phyloP scores from a whole-genome alignment of 2,113 vertebrate species.

The Geococcyx californianus region DNA sequence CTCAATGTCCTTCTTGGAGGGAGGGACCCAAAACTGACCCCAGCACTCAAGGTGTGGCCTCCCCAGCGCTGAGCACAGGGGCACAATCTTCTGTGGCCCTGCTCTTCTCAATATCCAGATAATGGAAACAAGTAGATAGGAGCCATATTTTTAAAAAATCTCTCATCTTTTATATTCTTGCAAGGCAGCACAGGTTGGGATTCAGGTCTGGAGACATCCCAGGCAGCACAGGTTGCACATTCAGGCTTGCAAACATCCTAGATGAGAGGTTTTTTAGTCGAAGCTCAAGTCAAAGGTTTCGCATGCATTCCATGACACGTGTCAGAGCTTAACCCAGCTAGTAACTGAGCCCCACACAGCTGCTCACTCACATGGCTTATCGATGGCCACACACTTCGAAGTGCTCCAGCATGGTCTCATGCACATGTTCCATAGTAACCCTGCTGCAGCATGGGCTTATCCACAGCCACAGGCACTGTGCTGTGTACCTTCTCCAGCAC shows the following conservation, averaged over 20 bases:
- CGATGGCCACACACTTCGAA: too few relatives aligned
- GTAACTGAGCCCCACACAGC: background rate
- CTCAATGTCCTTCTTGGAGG: too few relatives aligned
- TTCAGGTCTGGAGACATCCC: background rate
- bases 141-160: background rate
- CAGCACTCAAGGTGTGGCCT: too few relatives aligned
- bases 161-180: background rate
- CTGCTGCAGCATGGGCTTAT: too few relatives aligned
- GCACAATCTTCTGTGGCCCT: too few relatives aligned
- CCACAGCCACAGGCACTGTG: too few relatives aligned
- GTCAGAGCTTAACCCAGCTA: fast-evolving
- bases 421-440: too few relatives aligned
- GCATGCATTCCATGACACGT: background rate
- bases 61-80: too few relatives aligned
- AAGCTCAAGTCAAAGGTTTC: background rate
- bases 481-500: too few relatives aligned
- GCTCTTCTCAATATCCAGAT: background rate
- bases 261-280: background rate
- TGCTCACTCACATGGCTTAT: background rate
- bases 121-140: background rate
- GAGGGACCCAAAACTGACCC: too few relatives aligned
- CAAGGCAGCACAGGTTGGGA: background rate
- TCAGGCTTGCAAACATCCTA: background rate
- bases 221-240: background rate
- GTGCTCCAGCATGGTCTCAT: too few relatives aligned